These are phyloP conservation scores for Hemibagrus guttatus DNA, from an alignment of 2,797 vertebrate genomes.

Conservation along the genomic window DNA sequence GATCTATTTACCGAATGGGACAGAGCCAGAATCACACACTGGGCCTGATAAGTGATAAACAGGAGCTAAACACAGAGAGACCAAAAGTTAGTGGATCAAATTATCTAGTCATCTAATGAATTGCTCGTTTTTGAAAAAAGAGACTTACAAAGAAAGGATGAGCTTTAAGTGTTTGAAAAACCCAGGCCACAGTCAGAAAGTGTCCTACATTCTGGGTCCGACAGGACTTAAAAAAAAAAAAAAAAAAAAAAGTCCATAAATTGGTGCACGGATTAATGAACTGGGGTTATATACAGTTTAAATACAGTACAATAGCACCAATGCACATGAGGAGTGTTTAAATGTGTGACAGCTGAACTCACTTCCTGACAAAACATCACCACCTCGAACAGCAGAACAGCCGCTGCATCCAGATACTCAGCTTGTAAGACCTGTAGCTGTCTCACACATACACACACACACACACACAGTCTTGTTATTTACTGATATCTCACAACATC, in stretches of 20 bases:
- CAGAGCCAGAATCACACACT: constrained; percentile 69
- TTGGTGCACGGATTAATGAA: not conserved
- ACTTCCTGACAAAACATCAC: constrained; percentile 78
- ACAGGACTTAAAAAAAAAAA: constrained; percentile 63
- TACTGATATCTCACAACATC: too few species aligned
- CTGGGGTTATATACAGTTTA: not conserved
- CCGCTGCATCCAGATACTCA: constrained; percentile 76
- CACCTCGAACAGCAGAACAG: constrained; percentile 79
- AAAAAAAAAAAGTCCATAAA: constrained; percentile 2
- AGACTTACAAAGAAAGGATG: constrained; percentile 70
- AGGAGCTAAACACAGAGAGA: constrained; percentile 63
- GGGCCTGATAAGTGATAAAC: constrained; percentile 73
- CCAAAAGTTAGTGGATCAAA: not conserved
- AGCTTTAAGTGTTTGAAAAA: constrained; percentile 69
- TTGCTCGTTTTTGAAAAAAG: not conserved
- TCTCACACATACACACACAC: not conserved
- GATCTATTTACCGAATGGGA: constrained; percentile 46
- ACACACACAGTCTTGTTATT: not conserved
- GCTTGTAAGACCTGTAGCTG: constrained; percentile 56
- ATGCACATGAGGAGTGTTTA: not conserved
- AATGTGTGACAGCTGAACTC: constrained; percentile 27
- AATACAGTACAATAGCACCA: not conserved
- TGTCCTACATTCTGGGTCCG: constrained; percentile 58
- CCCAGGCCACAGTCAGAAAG: constrained; percentile 73
- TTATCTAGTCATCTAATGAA: not conserved